Conservation (phyloP, 2,113 vertebrate species). For the Polyodon spathula region DNA sequence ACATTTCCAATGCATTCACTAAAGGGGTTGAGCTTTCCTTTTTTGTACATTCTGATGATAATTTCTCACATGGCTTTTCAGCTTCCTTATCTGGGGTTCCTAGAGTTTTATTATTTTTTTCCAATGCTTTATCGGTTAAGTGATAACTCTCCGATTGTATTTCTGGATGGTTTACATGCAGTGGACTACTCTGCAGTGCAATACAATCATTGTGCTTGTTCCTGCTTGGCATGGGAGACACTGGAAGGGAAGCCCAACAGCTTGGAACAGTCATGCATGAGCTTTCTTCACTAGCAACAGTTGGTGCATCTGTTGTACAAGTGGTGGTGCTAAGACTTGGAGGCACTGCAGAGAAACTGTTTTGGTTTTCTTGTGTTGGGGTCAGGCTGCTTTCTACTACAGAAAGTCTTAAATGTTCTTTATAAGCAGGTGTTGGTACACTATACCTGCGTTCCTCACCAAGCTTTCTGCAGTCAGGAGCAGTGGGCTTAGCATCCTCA, state of each 20-base stretch:
- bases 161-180: conserved; percentile 37
- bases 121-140: conserved; percentile 26
- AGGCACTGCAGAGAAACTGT: conserved; percentile 16
- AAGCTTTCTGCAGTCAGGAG: conserved; percentile 55
- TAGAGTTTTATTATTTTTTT: conserved; percentile 23
- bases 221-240: conserved; percentile 29
- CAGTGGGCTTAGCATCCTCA: conserved; percentile 69
- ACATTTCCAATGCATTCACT: conserved; percentile 17
- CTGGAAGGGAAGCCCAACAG: conserved; percentile 35
- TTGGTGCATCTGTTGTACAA: conserved; percentile 45
- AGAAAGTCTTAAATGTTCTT: conserved; percentile 50
- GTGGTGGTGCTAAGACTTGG: conserved; percentile 37
- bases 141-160: conserved; percentile 16
- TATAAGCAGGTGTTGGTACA: conserved; percentile 41
- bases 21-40: conserved; percentile 16
- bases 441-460: conserved; percentile 60
- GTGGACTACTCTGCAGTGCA: conserved; percentile 17
- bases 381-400: conserved; percentile 45
- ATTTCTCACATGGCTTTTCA: conserved; percentile 13
- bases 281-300: conserved; percentile 43
- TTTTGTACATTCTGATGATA: conserved; percentile 22
- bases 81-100: conserved; percentile 20
- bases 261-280: conserved; percentile 27
- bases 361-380: conserved; percentile 43
- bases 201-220: conserved; percentile 34